Conservation (phyloP, 2,888 invertebrate species). For the Drepanosiphum platanoidis region DNA sequence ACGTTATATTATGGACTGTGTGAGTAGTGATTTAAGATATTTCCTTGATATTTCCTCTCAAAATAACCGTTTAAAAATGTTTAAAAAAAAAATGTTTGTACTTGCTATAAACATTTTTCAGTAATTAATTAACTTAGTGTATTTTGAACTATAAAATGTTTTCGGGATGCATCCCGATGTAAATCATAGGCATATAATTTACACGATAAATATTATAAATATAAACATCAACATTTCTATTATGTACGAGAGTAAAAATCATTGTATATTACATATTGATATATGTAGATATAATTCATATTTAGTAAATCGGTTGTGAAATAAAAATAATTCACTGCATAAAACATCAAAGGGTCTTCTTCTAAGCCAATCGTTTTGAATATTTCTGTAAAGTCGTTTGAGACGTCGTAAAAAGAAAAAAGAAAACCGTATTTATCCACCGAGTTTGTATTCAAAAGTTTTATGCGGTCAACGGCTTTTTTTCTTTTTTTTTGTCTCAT, state of each 20-base stretch:
- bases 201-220: not conserved
- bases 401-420: conserved; percentile 24
- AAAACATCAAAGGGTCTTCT: conserved; percentile 41
- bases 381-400: conserved; percentile 45
- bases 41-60: too few species aligned
- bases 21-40: not conserved
- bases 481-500: conserved; percentile 40
- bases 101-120: too few species aligned
- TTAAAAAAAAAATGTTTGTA: too few species aligned
- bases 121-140: not conserved
- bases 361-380: conserved; percentile 48
- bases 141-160: not conserved
- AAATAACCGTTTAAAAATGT: too few species aligned
- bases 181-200: not conserved
- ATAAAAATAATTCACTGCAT: conserved; percentile 36
- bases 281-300: not conserved
- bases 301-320: conserved; percentile 15
- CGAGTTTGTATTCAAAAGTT: conserved; percentile 56
- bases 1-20: not conserved
- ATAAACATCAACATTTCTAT: too few species aligned
- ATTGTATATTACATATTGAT: not conserved
- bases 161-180: not conserved
- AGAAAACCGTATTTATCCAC: conserved; percentile 44
- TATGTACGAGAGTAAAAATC: not conserved
- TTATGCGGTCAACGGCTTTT: conserved; percentile 40